phyloP scores from a whole-genome alignment of 1,140 invertebrate genomes.

The Antheraea mylitta region DNA sequence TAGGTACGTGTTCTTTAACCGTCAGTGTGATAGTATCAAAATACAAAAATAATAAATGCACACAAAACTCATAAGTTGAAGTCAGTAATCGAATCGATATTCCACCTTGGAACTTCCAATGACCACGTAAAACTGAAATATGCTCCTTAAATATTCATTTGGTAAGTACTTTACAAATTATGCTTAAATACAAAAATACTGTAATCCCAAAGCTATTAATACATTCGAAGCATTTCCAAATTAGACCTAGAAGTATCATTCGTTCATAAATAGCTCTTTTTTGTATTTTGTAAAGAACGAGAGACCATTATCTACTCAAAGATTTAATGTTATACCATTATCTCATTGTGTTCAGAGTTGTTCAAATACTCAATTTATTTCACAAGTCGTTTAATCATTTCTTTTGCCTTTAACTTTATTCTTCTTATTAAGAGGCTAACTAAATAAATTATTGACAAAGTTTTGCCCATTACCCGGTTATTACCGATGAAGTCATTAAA shows the following conservation, averaged over 20 bases:
- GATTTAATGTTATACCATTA: constrained; percentile 1
- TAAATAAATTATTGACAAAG: constrained; percentile 20
- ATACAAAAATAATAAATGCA: too few species aligned
- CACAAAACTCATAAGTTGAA: too few species aligned
- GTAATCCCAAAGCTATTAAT: neutral
- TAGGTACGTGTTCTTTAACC: too few species aligned
- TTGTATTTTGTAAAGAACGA: neutral
- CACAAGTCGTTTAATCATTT: constrained; percentile 14
- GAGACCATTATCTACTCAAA: constrained; percentile 5
- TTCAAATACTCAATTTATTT: constrained; percentile 9
- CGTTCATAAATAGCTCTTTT: neutral
- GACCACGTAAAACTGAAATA: too few species aligned
- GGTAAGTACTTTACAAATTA: too few species aligned
- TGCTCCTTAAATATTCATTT: too few species aligned
- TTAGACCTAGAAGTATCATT: neutral
- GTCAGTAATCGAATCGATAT: too few species aligned
- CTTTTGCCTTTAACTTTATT: constrained; percentile 8
- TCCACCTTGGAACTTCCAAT: too few species aligned
- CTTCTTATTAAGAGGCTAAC: constrained; percentile 7
- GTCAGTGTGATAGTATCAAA: too few species aligned
- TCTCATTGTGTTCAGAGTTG: constrained; percentile 10
- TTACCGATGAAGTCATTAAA: neutral
- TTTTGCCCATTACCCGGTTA: constrained; percentile 15
- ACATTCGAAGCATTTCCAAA: neutral
- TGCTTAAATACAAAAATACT: neutral